These are phyloP conservation scores for Callipepla californica DNA, from an alignment of 2,113 vertebrate species.

Conservation along the genomic window DNA sequence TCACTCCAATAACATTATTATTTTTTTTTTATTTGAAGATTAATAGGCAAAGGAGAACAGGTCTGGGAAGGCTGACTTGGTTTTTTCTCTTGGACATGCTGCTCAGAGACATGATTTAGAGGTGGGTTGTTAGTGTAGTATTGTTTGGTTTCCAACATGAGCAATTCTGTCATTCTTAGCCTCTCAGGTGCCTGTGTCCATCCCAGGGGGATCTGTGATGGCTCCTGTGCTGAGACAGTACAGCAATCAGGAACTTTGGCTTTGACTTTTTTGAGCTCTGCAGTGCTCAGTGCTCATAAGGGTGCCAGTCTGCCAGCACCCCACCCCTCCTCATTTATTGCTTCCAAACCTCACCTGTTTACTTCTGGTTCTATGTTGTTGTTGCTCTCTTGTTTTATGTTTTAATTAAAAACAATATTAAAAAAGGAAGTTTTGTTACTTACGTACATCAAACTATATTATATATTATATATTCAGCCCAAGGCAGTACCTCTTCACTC, in stretches of 20 bases:
- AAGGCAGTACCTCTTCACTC: not conserved
- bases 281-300: not conserved
- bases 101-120: too few relatives aligned
- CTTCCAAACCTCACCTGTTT: not conserved
- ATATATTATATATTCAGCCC: not conserved
- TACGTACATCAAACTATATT: not conserved
- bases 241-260: not conserved
- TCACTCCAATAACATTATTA: not conserved
- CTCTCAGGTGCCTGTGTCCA: not conserved
- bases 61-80: not conserved
- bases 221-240: not conserved
- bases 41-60: not conserved
- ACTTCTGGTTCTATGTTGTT: not conserved
- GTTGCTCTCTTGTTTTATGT: not conserved
- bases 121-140: too few relatives aligned
- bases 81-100: too few relatives aligned
- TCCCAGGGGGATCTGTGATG: not conserved
- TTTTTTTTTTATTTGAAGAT: rapidly evolving
- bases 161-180: not conserved
- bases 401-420: not conserved
- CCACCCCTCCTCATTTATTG: not conserved
- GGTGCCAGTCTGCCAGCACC: not conserved
- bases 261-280: not conserved
- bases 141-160: too few relatives aligned
- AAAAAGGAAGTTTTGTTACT: not conserved